Evolutionary conservation across 1,140 invertebrate species (phyloP).

Genomic region (Campodea augens): DNA sequence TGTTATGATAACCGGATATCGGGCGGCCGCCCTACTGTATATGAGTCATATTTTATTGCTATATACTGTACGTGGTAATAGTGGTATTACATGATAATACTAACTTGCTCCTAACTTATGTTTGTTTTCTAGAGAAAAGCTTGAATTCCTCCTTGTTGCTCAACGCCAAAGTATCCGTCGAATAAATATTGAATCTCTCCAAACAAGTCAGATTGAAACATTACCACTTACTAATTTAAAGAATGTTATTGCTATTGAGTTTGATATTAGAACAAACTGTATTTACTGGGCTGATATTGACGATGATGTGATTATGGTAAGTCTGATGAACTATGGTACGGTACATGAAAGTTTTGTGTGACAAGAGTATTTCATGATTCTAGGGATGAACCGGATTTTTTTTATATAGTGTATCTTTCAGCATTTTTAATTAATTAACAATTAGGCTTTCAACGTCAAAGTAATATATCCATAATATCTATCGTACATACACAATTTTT

Average conservation of each 20-base stretch:
- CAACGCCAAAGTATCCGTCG: conserved; percentile 50
- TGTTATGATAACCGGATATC: too few species aligned
- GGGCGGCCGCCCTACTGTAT: too few species aligned
- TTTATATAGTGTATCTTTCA: not conserved
- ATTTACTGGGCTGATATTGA: conserved; percentile 76
- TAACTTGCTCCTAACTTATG: too few species aligned
- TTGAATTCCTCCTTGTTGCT: conserved; percentile 59
- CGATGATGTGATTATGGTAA: conserved; percentile 47
- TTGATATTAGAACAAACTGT: conserved; percentile 65
- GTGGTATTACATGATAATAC: conserved; percentile 1
- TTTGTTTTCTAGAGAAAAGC: conserved; percentile 28
- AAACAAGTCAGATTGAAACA: conserved; percentile 32
- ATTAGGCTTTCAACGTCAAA: too few species aligned
- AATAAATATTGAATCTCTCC: conserved; percentile 36
- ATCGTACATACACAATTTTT: too few species aligned
- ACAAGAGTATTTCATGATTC: too few species aligned
- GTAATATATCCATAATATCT: too few species aligned
- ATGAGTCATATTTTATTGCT: conserved; percentile 4
- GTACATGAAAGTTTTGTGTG: too few species aligned
- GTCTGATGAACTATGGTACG: conserved; percentile 10
- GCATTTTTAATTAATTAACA: not conserved
- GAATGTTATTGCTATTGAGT: conserved; percentile 74
- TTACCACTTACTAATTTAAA: conserved; percentile 47
- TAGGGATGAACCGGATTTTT: too few species aligned
- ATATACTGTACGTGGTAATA: not conserved